phyloP scores from a whole-genome alignment of 1,140 invertebrate species.

The Tetragonula clypearis region DNA sequence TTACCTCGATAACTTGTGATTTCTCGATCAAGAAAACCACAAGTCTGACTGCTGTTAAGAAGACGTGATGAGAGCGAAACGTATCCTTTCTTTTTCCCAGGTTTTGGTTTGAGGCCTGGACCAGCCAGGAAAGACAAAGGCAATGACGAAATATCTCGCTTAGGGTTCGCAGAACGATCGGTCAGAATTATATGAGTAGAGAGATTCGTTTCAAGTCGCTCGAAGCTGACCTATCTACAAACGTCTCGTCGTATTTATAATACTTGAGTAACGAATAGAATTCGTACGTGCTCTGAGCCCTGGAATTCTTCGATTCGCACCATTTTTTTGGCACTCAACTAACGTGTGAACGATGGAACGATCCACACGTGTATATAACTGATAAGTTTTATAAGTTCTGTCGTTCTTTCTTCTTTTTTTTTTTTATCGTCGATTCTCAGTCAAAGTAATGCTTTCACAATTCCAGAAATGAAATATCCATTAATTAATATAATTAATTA shows the following conservation, averaged over 20 bases:
- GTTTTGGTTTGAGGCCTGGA: conserved; percentile 25
- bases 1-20: neutral
- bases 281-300: neutral
- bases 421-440: neutral
- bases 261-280: neutral
- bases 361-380: neutral
- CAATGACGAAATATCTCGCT: conserved; percentile 20
- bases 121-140: conserved; percentile 42
- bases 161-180: neutral
- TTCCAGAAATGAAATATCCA: too few species aligned
- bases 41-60: neutral
- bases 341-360: neutral
- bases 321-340: neutral
- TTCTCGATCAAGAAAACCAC: neutral
- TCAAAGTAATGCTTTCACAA: too few species aligned
- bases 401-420: neutral
- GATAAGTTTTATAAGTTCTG: neutral
- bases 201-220: neutral
- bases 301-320: neutral
- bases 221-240: neutral
- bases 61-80: neutral
- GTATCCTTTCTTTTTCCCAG: neutral
- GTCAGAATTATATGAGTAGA: neutral
- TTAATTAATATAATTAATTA: too few species aligned
- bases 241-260: neutral